Conservation (phyloP, 2,113 vertebrate species). For the Ivindomyrus marchei region DNA sequence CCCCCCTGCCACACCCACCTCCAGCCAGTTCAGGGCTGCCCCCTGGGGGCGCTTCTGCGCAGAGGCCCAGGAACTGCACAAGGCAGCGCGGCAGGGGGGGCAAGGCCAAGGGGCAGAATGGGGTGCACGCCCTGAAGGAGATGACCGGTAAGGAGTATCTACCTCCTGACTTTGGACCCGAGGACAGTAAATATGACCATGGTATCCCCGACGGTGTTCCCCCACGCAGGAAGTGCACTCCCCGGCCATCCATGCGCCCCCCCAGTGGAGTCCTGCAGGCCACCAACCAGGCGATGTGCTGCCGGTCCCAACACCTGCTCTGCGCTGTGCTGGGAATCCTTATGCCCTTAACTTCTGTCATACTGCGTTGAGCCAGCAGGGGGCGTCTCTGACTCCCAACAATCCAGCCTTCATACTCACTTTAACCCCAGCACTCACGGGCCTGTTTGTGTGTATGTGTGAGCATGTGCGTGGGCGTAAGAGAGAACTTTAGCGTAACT, state of each 20-base stretch:
- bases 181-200: conserved; percentile 50
- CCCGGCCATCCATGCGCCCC: conserved; percentile 71
- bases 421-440: conserved; percentile 44
- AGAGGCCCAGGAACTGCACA: conserved; percentile 73
- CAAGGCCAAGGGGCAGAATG: conserved; percentile 64
- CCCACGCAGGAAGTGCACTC: conserved; percentile 76
- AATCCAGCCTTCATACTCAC: conserved; percentile 36
- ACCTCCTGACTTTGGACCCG: conserved; percentile 44
- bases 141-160: conserved; percentile 67
- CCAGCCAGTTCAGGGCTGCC: conserved; percentile 66
- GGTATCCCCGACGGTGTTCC: conserved; percentile 51
- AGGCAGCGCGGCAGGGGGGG: conserved; percentile 62
- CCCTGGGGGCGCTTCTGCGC: conserved; percentile 62
- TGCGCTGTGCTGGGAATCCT: conserved; percentile 58
- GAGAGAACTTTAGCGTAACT: conserved; percentile 11
- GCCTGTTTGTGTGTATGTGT: conserved; percentile 51
- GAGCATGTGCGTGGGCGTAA: conserved; percentile 19
- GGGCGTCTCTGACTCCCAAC: conserved; percentile 24
- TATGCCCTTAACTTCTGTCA: conserved; percentile 58
- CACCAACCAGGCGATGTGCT: conserved; percentile 50
- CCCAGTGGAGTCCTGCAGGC: conserved; percentile 87
- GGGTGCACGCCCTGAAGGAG: conserved; percentile 56
- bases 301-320: conserved; percentile 49
- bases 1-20: conserved; percentile 49
- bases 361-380: conserved; percentile 68